Percentiles rank a stretch among this genome's conserved stretches.
Conservation (phyloP, 2,888 invertebrate species). For the Blastobasis adustella region DNA sequence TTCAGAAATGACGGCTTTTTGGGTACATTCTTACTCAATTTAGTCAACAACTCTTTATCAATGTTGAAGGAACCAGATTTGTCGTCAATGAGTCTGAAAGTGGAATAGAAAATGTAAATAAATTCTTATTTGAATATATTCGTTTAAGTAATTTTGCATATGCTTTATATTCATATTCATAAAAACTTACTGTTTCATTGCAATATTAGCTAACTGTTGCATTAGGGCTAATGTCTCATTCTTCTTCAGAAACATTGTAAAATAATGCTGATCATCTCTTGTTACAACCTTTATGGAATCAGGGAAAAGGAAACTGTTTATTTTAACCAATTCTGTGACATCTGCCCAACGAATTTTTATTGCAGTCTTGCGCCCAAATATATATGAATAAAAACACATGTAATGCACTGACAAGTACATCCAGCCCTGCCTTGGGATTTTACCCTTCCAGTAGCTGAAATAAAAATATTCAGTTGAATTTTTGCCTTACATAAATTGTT, state of each 20-base stretch:
- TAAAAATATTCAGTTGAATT: neutral
- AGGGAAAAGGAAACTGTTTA: conserved; percentile 85
- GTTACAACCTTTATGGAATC: conserved; percentile 92
- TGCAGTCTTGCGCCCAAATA: conserved; percentile 92
- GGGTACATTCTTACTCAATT: conserved; percentile 89
- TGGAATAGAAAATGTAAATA: conserved; percentile 11
- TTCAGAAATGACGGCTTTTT: conserved; percentile 94
- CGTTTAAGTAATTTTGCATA: neutral
- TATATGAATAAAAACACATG: conserved; percentile 96
- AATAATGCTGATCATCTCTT: conserved; percentile 89
- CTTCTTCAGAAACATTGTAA: conserved; percentile 92
- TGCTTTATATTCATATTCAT: neutral
- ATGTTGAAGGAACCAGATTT: conserved; percentile 90
- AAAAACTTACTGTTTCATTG: conserved; percentile 88
- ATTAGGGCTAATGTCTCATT: conserved; percentile 93
- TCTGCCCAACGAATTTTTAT: conserved; percentile 93
- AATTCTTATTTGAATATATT: neutral
- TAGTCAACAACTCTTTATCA: conserved; percentile 88
- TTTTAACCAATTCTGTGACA: conserved; percentile 86
- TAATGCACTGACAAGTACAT: conserved; percentile 97
- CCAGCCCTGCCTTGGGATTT: conserved; percentile 96
- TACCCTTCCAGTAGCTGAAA: conserved; percentile 93
- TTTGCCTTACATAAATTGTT: no score
- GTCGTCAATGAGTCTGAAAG: conserved; percentile 89
- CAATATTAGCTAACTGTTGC: conserved; percentile 96